These are phyloP conservation scores for Oryzias woworae DNA, from an alignment of 2,113 vertebrate genomes.

Conservation along the genomic window DNA sequence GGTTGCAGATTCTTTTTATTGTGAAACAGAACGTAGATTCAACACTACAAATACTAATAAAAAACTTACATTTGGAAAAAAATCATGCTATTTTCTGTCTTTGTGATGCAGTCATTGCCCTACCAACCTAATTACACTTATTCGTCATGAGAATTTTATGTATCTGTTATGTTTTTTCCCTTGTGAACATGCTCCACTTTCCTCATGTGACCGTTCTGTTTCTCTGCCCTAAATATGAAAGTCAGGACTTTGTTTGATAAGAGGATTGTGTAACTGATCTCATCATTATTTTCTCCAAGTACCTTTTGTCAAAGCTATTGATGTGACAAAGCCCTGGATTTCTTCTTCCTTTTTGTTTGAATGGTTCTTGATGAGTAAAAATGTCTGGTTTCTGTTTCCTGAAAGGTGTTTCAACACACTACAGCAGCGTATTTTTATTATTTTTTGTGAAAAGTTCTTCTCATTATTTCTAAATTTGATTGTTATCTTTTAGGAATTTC, in stretches of 20 bases:
- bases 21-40: no score
- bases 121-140: constrained; percentile 3
- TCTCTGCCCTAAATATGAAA: not conserved
- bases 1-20: no score
- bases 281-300: not conserved
- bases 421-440: no score
- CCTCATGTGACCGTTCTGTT: not conserved
- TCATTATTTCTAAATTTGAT: no score
- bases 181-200: not conserved
- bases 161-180: not conserved
- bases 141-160: not conserved
- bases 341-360: no score
- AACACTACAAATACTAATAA: no score
- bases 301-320: not conserved
- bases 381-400: no score
- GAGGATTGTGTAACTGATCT: constrained; percentile 15
- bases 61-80: no score
- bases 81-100: not conserved
- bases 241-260: not conserved
- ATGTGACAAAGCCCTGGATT: not conserved
- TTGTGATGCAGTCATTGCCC: not conserved
- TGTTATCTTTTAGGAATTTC: no score
- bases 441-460: no score
- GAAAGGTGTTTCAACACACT: no score
- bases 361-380: no score